Evolutionary conservation across 2,113 vertebrate genomes (phyloP).

Genomic region (Leucopternis melanops): DNA sequence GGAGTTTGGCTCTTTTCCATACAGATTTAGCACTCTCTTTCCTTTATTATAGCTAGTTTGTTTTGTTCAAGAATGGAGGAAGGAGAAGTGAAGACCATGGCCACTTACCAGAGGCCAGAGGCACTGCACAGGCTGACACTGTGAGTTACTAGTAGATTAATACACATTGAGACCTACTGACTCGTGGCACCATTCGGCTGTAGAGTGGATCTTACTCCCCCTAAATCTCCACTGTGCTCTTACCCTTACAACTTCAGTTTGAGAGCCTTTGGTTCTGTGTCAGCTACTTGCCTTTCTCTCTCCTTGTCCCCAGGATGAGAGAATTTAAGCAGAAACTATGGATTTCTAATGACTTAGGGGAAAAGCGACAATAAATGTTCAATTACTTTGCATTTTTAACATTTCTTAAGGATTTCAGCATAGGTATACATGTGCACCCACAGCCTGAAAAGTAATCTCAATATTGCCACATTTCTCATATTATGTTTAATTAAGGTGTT

Average conservation of each 20-base stretch:
- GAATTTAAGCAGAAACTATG: not conserved
- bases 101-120: not conserved
- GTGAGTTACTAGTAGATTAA: not conserved
- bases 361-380: not conserved
- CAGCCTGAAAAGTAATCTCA: not conserved
- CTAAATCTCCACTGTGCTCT: not conserved
- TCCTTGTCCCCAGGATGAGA: not conserved
- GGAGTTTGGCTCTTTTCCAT: not conserved
- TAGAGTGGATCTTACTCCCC: not conserved
- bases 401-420: not conserved
- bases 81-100: not conserved
- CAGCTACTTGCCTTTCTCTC: not conserved
- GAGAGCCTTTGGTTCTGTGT: not conserved
- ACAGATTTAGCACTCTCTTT: not conserved
- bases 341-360: not conserved
- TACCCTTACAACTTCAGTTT: not conserved
- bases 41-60: not conserved
- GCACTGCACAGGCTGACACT: not conserved
- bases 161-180: not conserved
- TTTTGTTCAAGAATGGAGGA: not conserved
- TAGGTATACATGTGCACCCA: not conserved
- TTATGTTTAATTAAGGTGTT: not conserved
- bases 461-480: not conserved
- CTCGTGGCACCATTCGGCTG: not conserved
- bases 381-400: not conserved